Base-by-base conservation (phyloP, 1,140 invertebrate species). In the Drosophila orena region DNA sequence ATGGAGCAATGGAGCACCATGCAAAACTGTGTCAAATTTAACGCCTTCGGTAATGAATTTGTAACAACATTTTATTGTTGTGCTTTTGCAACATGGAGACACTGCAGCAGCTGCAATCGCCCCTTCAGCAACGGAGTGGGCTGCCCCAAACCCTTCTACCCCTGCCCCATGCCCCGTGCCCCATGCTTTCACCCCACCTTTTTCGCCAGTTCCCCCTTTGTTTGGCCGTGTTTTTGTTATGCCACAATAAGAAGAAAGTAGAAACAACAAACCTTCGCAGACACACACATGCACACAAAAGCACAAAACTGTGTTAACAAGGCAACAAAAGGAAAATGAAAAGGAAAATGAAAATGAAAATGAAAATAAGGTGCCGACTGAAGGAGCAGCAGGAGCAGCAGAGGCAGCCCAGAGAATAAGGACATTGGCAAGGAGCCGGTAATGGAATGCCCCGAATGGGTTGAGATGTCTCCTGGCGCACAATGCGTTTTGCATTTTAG, bases 41-140 rank as follows among this genome's bases (percentile, higher is more conserved):
- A 89, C 84, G 85, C 84, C 84, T 89, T 89, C 84, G 85, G 84
- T 89, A 89, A 89, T 89, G 84, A 89, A 89, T 89, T 89, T 89
- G 84, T 89, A 89, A 89, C 79, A 88, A 86, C 84, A 83, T 88
- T 88, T 89, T 89, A 89, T 89, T 89, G 84, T 88, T 89, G 81
- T 78, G 81, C 81, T 84, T 84, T 84, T 85, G 61, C 72, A 57
- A 59, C 50, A 44, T 44, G 68, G 43, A 65, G 46, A 56, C 50
- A 53, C 52, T 59, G 54, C 35, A 61, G 53, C 72, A 74, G 59
- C 73, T 75, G 50, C 53, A 50, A 11, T 53, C 34, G 35, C 62
- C 37, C 40, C 27, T 8, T 8, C 27, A 30, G 27, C 27, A 30
- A 8, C 14, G 17, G 27, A 7, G 17, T 17, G 17, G 17, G 17